Conservation (phyloP, 2,113 vertebrate species). For the Lepisosteus osseus region DNA sequence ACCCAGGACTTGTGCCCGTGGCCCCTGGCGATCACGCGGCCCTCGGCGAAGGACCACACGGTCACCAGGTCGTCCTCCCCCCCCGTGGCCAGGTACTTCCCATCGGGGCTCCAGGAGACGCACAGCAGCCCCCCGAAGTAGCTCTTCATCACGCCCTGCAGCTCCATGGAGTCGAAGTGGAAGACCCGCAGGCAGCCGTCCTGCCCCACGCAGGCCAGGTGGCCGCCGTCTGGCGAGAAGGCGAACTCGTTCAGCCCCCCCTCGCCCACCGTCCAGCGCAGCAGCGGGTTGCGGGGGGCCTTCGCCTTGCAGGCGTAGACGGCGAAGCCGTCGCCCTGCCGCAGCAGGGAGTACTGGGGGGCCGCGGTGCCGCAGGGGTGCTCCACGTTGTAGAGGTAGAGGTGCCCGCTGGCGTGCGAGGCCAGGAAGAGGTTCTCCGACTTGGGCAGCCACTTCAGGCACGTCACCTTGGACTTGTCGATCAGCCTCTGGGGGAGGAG, state of each 20-base stretch:
- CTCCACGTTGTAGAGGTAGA: slow-evolving; percentile 86
- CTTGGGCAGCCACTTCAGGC: slow-evolving; percentile 83
- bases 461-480: slow-evolving; percentile 89
- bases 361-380: slow-evolving; percentile 72
- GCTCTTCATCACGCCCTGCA: slow-evolving; percentile 88
- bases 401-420: slow-evolving; percentile 83
- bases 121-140: slow-evolving; percentile 89
- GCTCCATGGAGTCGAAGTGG: slow-evolving; percentile 88
- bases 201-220: slow-evolving; percentile 87
- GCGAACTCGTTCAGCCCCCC: slow-evolving; percentile 86
- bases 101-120: slow-evolving; percentile 89
- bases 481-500: slow-evolving; percentile 74
- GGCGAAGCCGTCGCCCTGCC: slow-evolving; percentile 81
- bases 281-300: slow-evolving; percentile 77
- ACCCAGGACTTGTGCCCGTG: slow-evolving; percentile 94
- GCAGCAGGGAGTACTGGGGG: slow-evolving; percentile 80
- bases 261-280: slow-evolving; percentile 84
- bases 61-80: slow-evolving; percentile 89
- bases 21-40: slow-evolving; percentile 81
- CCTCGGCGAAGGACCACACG: slow-evolving; percentile 84
- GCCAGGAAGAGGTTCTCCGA: slow-evolving; percentile 84
- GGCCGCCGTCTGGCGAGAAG: slow-evolving; percentile 84
- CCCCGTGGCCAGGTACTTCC: slow-evolving; percentile 83
- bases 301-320: slow-evolving; percentile 88
- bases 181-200: slow-evolving; percentile 85